Evolutionary conservation across 2,797 vertebrate genomes (phyloP).

Genomic region (Nothura maculosa): DNA sequence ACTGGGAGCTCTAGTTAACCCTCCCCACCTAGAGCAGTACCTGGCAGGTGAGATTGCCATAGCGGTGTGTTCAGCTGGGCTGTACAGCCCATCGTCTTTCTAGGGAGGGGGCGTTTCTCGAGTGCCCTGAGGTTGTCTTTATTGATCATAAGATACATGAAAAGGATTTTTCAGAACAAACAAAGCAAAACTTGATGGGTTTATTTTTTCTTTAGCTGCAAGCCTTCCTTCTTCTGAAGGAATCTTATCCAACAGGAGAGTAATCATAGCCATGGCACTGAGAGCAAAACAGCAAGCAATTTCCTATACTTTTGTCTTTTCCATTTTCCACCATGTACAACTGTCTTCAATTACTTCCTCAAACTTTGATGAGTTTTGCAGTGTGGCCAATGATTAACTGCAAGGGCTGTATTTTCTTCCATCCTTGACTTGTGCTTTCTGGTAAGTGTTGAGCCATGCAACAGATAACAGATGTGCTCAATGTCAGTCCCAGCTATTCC

Average conservation of each 20-base stretch:
- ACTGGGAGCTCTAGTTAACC: neutral
- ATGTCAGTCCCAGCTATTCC: neutral
- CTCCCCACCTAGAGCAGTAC: neutral
- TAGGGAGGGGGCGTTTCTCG: neutral
- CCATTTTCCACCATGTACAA: constrained; percentile 54
- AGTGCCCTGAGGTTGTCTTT: neutral
- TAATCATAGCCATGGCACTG: constrained; percentile 29
- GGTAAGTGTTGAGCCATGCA: neutral
- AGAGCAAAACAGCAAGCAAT: constrained; percentile 58
- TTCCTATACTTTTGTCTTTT: constrained; percentile 60
- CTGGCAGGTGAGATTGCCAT: neutral
- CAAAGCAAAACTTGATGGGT: neutral
- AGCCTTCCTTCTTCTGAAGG: constrained; percentile 52
- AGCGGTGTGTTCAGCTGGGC: neutral
- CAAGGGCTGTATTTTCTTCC: neutral
- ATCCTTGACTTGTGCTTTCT: neutral
- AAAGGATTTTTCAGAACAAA: constrained; percentile 48
- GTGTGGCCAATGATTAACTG: constrained; percentile 28
- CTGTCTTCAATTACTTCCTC: constrained; percentile 63
- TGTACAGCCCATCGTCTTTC: neutral
- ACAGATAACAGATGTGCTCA: neutral
- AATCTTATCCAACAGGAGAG: constrained; percentile 43
- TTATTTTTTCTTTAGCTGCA: constrained; percentile 52
- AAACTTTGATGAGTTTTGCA: constrained; percentile 31
- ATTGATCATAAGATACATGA: constrained; percentile 8